These are phyloP conservation scores for Drosophila glabriapex DNA, from an alignment of 2,888 invertebrate genomes.

Conservation along the genomic window DNA sequence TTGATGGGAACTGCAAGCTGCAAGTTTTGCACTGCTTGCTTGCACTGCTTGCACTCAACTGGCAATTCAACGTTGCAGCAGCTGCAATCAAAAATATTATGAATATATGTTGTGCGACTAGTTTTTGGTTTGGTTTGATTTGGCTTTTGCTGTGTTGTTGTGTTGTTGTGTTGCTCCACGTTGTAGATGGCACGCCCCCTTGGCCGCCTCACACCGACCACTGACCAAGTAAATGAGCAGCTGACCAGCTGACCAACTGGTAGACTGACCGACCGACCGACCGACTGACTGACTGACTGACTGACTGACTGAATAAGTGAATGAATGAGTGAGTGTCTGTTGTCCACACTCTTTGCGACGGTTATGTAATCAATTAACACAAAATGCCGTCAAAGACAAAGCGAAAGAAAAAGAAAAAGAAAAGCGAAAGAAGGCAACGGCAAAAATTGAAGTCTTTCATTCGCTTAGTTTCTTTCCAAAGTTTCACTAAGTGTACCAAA, in stretches of 20 bases:
- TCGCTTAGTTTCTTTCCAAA: constrained; percentile 36
- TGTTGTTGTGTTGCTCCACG: constrained; percentile 51
- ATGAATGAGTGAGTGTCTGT: constrained; percentile 42
- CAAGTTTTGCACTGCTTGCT: constrained; percentile 1
- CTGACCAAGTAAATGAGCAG: constrained; percentile 11
- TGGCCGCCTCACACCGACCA: constrained; percentile 15
- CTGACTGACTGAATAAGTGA: constrained; percentile 8
- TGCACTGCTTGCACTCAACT: constrained; percentile 4
- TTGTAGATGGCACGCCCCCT: constrained; percentile 30
- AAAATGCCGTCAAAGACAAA: constrained; percentile 52
- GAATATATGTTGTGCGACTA: constrained; percentile 68
- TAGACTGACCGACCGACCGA: constrained; percentile 14
- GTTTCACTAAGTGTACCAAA: constrained; percentile 53
- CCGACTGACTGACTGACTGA: not conserved
- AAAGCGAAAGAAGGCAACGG: constrained; percentile 28
- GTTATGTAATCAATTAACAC: constrained; percentile 81
- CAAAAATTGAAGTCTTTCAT: constrained; percentile 13
- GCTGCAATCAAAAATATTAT: constrained; percentile 39
- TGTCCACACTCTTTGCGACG: constrained; percentile 45
- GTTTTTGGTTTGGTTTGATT: constrained; percentile 51
- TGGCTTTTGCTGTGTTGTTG: constrained; percentile 4
- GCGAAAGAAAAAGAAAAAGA: constrained; percentile 23
- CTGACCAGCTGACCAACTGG: constrained; percentile 11
- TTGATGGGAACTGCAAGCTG: not conserved
- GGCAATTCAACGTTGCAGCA: constrained; percentile 26